Conservation (phyloP, 2,888 invertebrate genomes). For the Steromphala cineraria region DNA sequence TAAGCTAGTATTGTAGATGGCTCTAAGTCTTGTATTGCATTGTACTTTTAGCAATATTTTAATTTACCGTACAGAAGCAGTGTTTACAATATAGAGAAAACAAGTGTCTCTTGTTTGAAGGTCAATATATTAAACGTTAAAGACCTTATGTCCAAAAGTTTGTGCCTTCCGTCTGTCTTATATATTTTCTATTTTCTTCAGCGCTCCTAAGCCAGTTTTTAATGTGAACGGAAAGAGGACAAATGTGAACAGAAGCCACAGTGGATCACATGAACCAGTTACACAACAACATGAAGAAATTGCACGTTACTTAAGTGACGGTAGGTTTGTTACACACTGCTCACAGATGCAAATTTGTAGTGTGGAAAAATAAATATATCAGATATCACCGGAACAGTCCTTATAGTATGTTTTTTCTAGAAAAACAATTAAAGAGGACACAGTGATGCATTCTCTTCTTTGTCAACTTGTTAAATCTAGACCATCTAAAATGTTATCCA, state of each 20-base stretch:
- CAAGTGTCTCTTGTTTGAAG: no score
- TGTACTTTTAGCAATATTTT: no score
- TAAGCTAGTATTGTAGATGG: no score
- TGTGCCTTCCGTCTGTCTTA: neutral
- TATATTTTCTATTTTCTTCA: constrained; percentile 34
- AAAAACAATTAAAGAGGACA: no score
- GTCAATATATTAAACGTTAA: neutral
- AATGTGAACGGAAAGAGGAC: constrained; percentile 51
- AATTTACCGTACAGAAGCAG: no score
- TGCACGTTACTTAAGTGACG: constrained; percentile 51
- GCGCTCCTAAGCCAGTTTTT: constrained; percentile 62
- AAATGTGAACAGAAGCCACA: constrained; percentile 30
- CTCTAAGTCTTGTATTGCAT: no score
- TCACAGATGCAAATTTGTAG: neutral
- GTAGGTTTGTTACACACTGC: constrained; percentile 34
- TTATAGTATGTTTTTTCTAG: no score
- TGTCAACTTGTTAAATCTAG: no score
- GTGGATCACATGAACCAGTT: constrained; percentile 39
- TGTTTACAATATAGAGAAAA: no score
- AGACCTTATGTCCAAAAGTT: neutral
- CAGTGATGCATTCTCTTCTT: no score
- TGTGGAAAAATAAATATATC: neutral
- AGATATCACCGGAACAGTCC: no score
- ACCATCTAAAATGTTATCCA: no score
- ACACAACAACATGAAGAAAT: constrained; percentile 61